These are phyloP conservation scores for Crenuchus spilurus DNA, from an alignment of 2,797 vertebrate species.

Conservation along the genomic window DNA sequence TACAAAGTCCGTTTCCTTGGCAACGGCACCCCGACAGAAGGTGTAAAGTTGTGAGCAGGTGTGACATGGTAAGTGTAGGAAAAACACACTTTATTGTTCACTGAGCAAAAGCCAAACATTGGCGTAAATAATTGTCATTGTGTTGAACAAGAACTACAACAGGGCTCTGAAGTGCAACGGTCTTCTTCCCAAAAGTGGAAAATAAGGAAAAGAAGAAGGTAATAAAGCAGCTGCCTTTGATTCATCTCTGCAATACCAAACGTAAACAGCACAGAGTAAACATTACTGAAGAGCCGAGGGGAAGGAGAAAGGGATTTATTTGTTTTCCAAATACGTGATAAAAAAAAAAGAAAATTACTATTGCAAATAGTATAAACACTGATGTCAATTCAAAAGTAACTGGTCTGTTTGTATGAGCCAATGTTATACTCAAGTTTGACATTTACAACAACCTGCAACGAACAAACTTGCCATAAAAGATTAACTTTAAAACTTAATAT, in stretches of 20 bases:
- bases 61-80: conserved; percentile 55
- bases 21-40: conserved; percentile 66
- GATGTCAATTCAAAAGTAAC: too few species aligned
- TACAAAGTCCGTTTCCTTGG: conserved; percentile 69
- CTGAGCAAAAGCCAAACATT: conserved; percentile 6
- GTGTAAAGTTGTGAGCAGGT: conserved; percentile 66
- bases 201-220: background rate
- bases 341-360: background rate
- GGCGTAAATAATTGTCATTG: conserved; percentile 5
- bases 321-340: background rate
- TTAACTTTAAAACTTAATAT: too few species aligned
- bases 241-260: background rate
- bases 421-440: too few species aligned
- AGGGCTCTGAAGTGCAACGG: background rate
- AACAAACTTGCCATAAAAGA: too few species aligned
- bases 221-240: background rate
- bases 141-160: background rate
- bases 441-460: too few species aligned
- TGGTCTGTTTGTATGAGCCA: too few species aligned
- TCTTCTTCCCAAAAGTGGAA: conserved; percentile 8
- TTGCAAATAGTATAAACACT: too few species aligned
- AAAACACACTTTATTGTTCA: conserved; percentile 9
- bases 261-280: background rate
- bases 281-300: background rate
- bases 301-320: background rate